Evolutionary conservation across 64 coral and sea anemone species (phyloP).

Genomic region (Montipora sp.): DNA sequence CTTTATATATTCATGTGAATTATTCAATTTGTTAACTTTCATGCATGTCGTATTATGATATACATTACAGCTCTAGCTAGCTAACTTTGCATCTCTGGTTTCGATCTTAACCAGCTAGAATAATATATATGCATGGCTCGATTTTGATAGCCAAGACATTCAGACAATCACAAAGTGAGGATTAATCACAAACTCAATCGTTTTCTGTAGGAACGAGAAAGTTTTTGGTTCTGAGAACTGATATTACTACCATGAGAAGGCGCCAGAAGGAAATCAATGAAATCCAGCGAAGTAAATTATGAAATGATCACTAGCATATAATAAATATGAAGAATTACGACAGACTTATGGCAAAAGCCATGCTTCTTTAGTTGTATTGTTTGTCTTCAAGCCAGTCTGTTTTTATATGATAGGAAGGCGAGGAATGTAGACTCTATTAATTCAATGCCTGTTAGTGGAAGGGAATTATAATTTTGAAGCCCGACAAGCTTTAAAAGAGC

Average conservation of each 20-base stretch:
- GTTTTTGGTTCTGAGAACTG: background rate
- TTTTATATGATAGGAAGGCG: background rate
- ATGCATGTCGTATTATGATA: background rate
- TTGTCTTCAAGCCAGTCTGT: background rate
- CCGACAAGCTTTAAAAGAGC: slow-evolving; percentile 6
- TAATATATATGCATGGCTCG: background rate
- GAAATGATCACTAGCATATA: background rate
- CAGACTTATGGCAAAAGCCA: background rate
- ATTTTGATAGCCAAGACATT: background rate
- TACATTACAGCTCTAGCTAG: background rate
- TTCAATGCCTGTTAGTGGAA: background rate
- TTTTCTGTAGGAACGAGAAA: background rate
- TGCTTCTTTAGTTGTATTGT: background rate
- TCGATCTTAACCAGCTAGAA: background rate
- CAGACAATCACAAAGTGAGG: background rate
- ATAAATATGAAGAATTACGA: slow-evolving; percentile 7
- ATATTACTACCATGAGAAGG: slow-evolving; percentile 1
- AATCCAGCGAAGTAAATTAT: background rate
- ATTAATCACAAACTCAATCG: background rate
- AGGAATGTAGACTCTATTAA: background rate
- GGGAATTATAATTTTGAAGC: slow-evolving; percentile 9
- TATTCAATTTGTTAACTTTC: background rate
- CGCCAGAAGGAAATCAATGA: slow-evolving; percentile 9
- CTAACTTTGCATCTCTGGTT: background rate
- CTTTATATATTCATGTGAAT: too few relatives aligned